Base-by-base conservation (phyloP, 2,797 vertebrate species). In the Carapus acus region DNA sequence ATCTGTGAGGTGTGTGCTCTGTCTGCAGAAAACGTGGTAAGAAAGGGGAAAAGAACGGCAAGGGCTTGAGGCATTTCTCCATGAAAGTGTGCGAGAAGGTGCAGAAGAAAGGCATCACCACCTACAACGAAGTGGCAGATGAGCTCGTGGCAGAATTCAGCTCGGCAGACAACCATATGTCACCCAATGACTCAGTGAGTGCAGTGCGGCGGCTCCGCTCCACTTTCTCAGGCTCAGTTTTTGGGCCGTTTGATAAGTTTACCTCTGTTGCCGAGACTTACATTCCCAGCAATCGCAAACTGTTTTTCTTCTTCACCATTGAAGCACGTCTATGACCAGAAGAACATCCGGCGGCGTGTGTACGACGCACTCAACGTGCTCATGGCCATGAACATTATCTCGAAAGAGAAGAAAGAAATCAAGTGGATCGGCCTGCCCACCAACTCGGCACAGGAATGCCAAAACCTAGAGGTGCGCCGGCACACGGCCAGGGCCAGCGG, bases 371-470 rank as follows among this genome's bases (percentile, higher is more conserved):
- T 99, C 59, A 99, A 99, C 20, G 96, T 99, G 75, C 90, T 99
- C 54, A 99, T 99, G 96, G 96, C 96, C 76, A 99, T 99, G 96
- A 99, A 99, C 81, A 99, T 99, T 74, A 99, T 99, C 85, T 99
- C 96, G 37, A 99, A 99, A 86, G 96, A 99, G 86, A 99, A 98
- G 81, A 99, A 99, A 62, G 96, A 99, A 88, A 99, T 99, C 69
- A 95, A 91, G 60, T 99, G 96, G 96, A 98, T 99, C 15, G 96
- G 96, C 49, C 87, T 99, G 67, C 96, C 96, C 69, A 98, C 96
- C 71, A 99, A 98, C 88, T 99, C 96, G 0, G 96, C 96, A 58
- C 96, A 99, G 87, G 96, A 99, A 84, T 98, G 96, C 83, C 94
- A 98, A 87, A 98, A 97, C 76, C 83, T 99, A 42, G 95, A 99